Conservation (phyloP, 2,797 vertebrate genomes). For the Argyrosomus regius region DNA sequence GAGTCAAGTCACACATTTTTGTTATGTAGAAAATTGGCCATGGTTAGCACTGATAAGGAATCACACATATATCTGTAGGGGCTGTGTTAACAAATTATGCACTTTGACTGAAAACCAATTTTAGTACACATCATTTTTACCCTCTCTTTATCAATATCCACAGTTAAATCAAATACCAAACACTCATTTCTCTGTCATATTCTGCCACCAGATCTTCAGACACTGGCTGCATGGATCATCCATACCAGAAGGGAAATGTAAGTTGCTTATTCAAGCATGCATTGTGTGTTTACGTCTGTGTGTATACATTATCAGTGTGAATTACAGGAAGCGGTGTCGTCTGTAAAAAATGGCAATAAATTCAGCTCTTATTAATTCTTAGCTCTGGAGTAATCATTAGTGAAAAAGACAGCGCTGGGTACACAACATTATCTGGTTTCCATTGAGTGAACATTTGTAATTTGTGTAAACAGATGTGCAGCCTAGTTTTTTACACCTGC, state of each 20-base stretch:
- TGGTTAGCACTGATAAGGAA: background rate
- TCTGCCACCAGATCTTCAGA: constrained; percentile 34
- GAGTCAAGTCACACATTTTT: background rate
- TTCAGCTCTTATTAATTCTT: constrained; percentile 48
- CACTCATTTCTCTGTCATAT: constrained; percentile 15
- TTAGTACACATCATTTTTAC: constrained; percentile 8
- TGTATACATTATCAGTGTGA: constrained; percentile 12
- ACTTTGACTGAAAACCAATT: background rate
- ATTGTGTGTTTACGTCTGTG: constrained; percentile 20
- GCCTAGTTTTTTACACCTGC: constrained; percentile 71
- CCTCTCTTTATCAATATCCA: constrained; percentile 6
- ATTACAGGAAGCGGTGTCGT: constrained; percentile 8
- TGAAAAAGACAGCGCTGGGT: constrained; percentile 50
- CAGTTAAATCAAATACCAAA: constrained; percentile 6
- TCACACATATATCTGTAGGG: background rate
- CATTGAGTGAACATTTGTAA: constrained; percentile 73
- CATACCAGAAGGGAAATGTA: background rate
- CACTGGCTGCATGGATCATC: background rate
- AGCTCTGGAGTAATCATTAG: constrained; percentile 62
- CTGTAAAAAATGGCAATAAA: constrained; percentile 12
- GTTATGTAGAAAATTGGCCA: background rate
- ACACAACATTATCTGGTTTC: constrained; percentile 62
- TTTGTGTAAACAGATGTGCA: constrained; percentile 79
- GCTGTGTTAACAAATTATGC: background rate
- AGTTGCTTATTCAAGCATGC: background rate